These are phyloP conservation scores for Toxostoma redivivum DNA, from an alignment of 2,113 vertebrate genomes.

Conservation along the genomic window DNA sequence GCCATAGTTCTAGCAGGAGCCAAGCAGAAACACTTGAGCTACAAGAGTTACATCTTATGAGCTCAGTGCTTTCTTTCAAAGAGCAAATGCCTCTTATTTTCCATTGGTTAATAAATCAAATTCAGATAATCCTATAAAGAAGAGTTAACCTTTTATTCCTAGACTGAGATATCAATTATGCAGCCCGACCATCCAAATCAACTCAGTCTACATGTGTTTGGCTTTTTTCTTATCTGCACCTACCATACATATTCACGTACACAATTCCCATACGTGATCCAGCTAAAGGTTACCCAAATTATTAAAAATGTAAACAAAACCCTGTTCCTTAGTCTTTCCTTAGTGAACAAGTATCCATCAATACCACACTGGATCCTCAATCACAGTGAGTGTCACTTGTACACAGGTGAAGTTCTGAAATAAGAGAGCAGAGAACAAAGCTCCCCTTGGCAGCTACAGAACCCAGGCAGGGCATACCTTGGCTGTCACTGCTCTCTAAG, in stretches of 20 bases:
- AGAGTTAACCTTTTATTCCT: neutral
- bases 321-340: neutral
- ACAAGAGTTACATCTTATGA: neutral
- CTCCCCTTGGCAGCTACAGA: neutral
- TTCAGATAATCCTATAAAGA: neutral
- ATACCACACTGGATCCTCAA: neutral
- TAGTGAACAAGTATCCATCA: neutral
- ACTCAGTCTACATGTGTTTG: accelerated
- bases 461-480: neutral
- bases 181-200: neutral
- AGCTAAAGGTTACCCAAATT: neutral
- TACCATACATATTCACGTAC: neutral
- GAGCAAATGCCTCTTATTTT: neutral
- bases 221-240: neutral
- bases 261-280: neutral
- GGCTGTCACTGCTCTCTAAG: neutral
- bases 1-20: neutral
- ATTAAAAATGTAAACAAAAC: neutral
- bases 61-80: neutral
- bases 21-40: neutral
- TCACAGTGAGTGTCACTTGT: neutral
- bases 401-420: neutral
- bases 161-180: neutral
- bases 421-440: neutral
- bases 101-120: neutral